These are phyloP conservation scores for Cyphomyrus plagiostoma DNA, from an alignment of 2,113 vertebrate species.

Conservation along the genomic window DNA sequence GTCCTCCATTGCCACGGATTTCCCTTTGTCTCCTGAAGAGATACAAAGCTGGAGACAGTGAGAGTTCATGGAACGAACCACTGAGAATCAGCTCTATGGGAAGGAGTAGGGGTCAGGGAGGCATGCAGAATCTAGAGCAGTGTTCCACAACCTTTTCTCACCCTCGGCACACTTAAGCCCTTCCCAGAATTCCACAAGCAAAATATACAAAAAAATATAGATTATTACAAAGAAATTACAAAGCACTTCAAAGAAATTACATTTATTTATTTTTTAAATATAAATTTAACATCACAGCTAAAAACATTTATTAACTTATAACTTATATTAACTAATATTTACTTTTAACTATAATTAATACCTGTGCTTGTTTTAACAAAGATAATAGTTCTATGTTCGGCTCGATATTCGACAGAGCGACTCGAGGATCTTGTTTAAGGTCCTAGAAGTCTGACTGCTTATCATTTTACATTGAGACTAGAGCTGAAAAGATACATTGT, in stretches of 20 bases:
- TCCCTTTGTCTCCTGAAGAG: conserved; percentile 75
- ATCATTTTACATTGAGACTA: not conserved
- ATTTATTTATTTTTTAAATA: not conserved
- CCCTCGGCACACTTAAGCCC: not conserved
- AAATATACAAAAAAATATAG: not conserved
- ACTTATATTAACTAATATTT: not conserved
- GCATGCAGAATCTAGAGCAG: not conserved
- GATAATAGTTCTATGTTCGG: not conserved
- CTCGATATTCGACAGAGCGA: not conserved
- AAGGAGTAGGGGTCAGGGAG: not conserved
- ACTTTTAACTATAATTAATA: not conserved
- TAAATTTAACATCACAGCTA: not conserved
- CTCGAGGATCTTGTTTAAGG: not conserved
- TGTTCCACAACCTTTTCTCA: not conserved
- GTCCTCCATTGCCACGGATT: conserved; percentile 83
- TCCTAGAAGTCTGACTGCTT: not conserved
- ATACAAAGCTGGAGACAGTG: conserved; percentile 10
- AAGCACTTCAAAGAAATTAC: not conserved
- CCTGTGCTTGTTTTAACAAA: not conserved
- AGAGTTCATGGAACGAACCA: not conserved
- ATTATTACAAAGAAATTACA: not conserved
- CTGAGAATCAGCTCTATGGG: not conserved
- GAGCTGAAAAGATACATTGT: not conserved
- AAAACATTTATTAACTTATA: not conserved
- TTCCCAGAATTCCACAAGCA: not conserved